Percentiles rank a stretch among this genome's conserved stretches.
These are phyloP conservation scores for Eptesicus fuscus DNA, from an alignment of 2,113 vertebrate genomes.

Conservation along the genomic window DNA sequence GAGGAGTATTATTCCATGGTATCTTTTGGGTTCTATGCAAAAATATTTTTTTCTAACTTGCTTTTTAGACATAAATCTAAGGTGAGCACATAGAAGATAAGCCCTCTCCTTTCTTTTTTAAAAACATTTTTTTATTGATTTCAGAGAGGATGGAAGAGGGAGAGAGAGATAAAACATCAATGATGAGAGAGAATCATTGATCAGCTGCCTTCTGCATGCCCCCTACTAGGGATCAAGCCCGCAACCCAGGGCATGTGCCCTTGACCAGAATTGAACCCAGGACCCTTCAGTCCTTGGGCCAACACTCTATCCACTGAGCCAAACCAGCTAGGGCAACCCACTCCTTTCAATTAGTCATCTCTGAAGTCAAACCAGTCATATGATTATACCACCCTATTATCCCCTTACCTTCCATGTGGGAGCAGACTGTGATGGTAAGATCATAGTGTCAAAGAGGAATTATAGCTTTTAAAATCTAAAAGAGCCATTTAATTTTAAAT, in stretches of 20 bases:
- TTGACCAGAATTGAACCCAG: too few relatives aligned
- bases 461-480: neutral
- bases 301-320: too few relatives aligned
- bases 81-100: fast-evolving
- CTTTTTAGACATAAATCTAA: neutral
- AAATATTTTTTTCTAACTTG: neutral
- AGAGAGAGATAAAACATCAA: too few relatives aligned
- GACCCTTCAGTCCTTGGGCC: too few relatives aligned
- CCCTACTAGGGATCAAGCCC: too few relatives aligned
- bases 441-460: neutral
- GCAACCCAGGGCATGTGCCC: too few relatives aligned
- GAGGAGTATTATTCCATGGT: neutral
- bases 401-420: neutral
- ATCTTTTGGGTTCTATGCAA: neutral
- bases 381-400: neutral
- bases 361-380: neutral
- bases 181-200: too few relatives aligned
- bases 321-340: neutral
- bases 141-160: too few relatives aligned
- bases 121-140: too few relatives aligned
- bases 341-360: neutral
- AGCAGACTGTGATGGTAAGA: neutral
- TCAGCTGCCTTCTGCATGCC: too few relatives aligned
- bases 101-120: neutral
- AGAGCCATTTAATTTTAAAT: neutral